These are phyloP conservation scores for Psettodes erumei DNA, from an alignment of 2,113 vertebrate genomes.

Conservation along the genomic window DNA sequence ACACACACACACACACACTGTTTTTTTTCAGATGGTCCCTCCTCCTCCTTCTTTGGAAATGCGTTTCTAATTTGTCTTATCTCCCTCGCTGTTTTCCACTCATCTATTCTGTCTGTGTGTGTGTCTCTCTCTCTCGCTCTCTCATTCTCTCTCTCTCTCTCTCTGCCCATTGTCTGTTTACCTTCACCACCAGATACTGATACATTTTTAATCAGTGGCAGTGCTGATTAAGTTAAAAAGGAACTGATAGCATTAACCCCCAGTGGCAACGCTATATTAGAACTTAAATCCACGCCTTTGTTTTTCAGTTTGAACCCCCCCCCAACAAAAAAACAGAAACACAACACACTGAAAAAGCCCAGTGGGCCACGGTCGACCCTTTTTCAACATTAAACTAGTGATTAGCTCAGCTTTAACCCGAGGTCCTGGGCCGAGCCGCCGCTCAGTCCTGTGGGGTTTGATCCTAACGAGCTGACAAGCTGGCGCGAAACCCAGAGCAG, in stretches of 20 bases:
- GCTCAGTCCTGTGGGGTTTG: no score
- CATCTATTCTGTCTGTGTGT: neutral
- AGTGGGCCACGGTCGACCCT: no score
- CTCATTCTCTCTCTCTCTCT: neutral
- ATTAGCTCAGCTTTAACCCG: no score
- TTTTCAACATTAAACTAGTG: no score
- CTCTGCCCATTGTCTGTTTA: constrained; percentile 1
- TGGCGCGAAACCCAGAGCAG: constrained; percentile 2
- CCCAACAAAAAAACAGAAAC: no score
- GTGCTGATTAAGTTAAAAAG: constrained; percentile 31
- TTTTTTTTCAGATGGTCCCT: neutral
- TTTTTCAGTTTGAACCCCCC: no score
- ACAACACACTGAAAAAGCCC: no score
- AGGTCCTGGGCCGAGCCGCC: no score
- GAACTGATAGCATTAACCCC: constrained; percentile 15
- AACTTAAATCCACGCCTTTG: neutral
- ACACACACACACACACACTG: neutral
- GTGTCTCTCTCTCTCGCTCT: no score
- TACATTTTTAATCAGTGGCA: neutral
- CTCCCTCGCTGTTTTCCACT: neutral
- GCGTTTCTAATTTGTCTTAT: constrained; percentile 13
- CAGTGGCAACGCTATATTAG: neutral
- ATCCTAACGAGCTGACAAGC: constrained; percentile 4
- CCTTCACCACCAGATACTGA: constrained; percentile 17
- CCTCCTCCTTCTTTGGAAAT: constrained; percentile 1